phyloP scores from a whole-genome alignment of 2,888 invertebrate species.

The Apeira syringaria region DNA sequence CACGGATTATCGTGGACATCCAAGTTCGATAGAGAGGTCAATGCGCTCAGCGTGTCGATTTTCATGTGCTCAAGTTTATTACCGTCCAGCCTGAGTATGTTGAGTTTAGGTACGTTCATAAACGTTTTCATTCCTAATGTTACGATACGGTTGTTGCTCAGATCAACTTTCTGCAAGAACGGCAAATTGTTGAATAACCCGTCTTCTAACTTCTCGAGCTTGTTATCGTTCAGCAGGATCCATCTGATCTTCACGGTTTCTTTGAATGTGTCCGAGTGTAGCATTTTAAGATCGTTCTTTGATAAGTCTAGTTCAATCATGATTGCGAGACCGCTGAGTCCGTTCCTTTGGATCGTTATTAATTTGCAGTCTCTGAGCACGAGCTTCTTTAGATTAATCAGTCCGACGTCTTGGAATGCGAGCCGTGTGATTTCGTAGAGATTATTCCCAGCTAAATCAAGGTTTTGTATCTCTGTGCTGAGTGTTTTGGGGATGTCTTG shows the following conservation, averaged over 20 bases:
- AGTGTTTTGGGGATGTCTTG: constrained; percentile 88
- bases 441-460: constrained; percentile 89
- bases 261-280: constrained; percentile 88
- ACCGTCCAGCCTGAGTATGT: constrained; percentile 87
- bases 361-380: constrained; percentile 89
- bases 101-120: constrained; percentile 86
- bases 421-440: constrained; percentile 86
- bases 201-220: constrained; percentile 88
- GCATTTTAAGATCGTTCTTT: constrained; percentile 86
- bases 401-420: constrained; percentile 87
- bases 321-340: constrained; percentile 89
- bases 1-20: constrained; percentile 92
- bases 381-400: constrained; percentile 92
- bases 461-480: constrained; percentile 87
- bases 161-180: constrained; percentile 89
- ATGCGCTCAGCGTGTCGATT: constrained; percentile 85
- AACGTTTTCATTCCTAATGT: constrained; percentile 89
- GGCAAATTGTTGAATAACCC: constrained; percentile 90
- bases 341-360: constrained; percentile 87
- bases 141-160: constrained; percentile 89
- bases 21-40: constrained; percentile 88
- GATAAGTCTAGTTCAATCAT: constrained; percentile 93
- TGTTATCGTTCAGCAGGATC: constrained; percentile 89
- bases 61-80: constrained; percentile 89
- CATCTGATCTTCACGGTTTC: constrained; percentile 88